Conservation (phyloP, 2,888 invertebrate species). For the Hoplodrina ambigua region DNA sequence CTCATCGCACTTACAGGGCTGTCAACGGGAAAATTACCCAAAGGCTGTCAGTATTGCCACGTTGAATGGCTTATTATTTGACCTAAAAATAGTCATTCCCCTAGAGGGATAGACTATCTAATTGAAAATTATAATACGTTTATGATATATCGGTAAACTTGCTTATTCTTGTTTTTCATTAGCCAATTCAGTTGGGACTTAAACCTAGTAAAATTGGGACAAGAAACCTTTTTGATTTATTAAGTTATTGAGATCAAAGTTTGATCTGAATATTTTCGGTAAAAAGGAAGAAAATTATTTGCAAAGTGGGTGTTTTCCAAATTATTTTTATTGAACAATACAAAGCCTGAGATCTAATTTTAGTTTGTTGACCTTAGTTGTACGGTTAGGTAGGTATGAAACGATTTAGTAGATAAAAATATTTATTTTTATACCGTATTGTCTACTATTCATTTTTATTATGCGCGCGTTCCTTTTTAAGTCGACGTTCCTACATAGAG, state of each 20-base stretch:
- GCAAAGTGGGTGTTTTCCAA: neutral
- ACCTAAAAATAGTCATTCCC: too few relatives aligned
- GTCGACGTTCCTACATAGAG: too few relatives aligned
- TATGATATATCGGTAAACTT: conserved; percentile 18
- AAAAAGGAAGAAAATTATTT: neutral
- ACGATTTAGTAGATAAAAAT: too few relatives aligned
- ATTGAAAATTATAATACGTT: conserved; percentile 9
- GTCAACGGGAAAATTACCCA: too few relatives aligned
- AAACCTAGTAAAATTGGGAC: conserved; percentile 11
- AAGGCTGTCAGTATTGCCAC: too few relatives aligned
- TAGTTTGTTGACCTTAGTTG: neutral
- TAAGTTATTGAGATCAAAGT: neutral
- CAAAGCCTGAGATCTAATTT: neutral
- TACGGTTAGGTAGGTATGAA: neutral
- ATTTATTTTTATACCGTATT: too few relatives aligned
- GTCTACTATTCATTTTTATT: too few relatives aligned
- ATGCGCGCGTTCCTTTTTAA: too few relatives aligned
- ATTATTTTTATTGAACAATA: neutral
- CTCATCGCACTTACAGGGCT: too few relatives aligned
- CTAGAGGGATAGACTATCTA: neutral
- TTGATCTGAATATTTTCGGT: conserved; percentile 16
- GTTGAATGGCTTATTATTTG: too few relatives aligned
- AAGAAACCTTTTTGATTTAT: conserved; percentile 3
- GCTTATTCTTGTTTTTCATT: conserved; percentile 25
- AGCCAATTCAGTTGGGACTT: conserved; percentile 31